Conservation (phyloP, 2,888 invertebrate species). For the Limnephilus marmoratus region DNA sequence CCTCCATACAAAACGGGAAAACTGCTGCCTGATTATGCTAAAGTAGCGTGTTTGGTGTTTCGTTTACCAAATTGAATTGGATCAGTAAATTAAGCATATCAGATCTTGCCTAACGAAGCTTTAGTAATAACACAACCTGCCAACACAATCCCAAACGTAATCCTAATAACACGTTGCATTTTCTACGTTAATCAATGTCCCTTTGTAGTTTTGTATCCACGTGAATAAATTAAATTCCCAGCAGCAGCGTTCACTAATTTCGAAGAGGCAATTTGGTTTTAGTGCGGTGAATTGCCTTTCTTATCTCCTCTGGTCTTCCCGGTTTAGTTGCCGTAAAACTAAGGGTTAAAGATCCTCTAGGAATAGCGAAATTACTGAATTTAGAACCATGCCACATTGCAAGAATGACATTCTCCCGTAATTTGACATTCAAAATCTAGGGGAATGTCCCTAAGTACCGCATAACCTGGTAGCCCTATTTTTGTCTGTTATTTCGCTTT, state of each 20-base stretch:
- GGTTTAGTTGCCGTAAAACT: constrained; percentile 42
- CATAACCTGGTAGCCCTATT: constrained; percentile 17
- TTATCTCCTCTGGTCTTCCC: constrained; percentile 33
- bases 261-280: constrained; percentile 41
- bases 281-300: constrained; percentile 27
- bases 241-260: constrained; percentile 34
- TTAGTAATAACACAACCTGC: constrained; percentile 2
- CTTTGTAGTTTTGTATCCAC: constrained; percentile 13
- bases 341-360: constrained; percentile 18
- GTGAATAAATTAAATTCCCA: constrained; percentile 41
- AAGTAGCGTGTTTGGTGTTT: neutral
- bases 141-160: neutral
- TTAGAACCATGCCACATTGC: neutral
- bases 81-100: neutral
- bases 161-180: constrained; percentile 21
- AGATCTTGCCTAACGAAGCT: constrained; percentile 2
- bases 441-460: neutral
- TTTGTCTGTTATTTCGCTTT: constrained; percentile 2
- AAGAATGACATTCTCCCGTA: constrained; percentile 27
- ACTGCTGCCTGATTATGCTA: neutral
- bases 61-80: neutral
- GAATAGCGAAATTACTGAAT: constrained; percentile 13
- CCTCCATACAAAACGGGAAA: neutral
- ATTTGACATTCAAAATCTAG: constrained; percentile 11
- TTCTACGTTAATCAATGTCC: neutral